Evolutionary conservation across 2,113 vertebrate species (phyloP).

Genomic region (Monarcha castaneiventris): DNA sequence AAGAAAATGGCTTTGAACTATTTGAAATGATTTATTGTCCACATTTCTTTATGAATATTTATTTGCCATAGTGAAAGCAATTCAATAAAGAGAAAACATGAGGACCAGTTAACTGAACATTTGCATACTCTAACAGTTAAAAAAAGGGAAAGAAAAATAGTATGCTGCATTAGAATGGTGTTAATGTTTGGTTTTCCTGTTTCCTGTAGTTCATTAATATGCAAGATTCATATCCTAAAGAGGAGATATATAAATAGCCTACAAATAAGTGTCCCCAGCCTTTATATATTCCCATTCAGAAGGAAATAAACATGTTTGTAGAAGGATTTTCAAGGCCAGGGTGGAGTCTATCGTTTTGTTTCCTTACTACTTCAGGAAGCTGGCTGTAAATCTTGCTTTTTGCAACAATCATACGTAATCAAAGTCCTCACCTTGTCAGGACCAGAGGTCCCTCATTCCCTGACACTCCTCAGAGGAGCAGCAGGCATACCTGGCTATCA

Average conservation of each 20-base stretch:
- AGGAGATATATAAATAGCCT: neutral
- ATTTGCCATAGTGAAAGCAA: slow-evolving; percentile 64
- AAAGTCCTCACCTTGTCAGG: neutral
- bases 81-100: slow-evolving; percentile 65
- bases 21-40: slow-evolving; percentile 69
- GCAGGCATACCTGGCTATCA: neutral
- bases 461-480: neutral
- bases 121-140: slow-evolving; percentile 53
- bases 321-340: neutral
- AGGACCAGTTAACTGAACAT: slow-evolving; percentile 60
- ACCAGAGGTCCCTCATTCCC: neutral
- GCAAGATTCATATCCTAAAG: neutral
- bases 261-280: neutral
- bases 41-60: slow-evolving; percentile 71
- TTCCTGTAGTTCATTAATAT: neutral
- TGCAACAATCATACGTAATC: neutral
- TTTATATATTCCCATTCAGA: neutral
- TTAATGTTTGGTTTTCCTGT: neutral
- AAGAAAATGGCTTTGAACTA: slow-evolving; percentile 66
- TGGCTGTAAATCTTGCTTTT: neutral
- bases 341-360: neutral
- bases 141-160: slow-evolving; percentile 20
- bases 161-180: neutral
- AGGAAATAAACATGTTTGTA: neutral
- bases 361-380: neutral